Percentiles rank a stretch among this genome's conserved stretches.
Conservation (phyloP, 2,113 vertebrate genomes). For the Perca flavescens region DNA sequence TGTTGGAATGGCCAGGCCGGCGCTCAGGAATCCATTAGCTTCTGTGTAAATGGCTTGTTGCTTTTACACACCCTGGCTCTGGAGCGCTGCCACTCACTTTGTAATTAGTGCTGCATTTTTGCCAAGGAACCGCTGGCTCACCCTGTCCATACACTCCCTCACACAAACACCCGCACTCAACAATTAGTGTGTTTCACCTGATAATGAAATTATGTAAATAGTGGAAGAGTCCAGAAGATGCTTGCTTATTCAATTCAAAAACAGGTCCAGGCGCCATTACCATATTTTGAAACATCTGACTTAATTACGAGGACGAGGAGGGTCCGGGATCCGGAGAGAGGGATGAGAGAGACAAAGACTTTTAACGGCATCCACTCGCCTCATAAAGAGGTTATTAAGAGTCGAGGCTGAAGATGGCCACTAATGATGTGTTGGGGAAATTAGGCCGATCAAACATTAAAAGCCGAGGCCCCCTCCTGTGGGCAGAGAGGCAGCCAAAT, state of each 20-base stretch:
- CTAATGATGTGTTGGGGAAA: conserved; percentile 99
- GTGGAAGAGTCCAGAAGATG: conserved; percentile 83
- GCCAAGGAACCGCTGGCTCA: conserved; percentile 73
- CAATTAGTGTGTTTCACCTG: conserved; percentile 92
- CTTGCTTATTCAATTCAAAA: conserved; percentile 93
- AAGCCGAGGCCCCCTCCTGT: conserved; percentile 93
- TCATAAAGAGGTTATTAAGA: conserved; percentile 99
- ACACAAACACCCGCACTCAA: conserved; percentile 68
- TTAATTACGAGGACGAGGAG: conserved; percentile 91
- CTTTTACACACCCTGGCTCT: conserved; percentile 75
- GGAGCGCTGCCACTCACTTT: conserved; percentile 90
- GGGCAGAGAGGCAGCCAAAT: conserved; percentile 99
- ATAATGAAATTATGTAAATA: conserved; percentile 99
- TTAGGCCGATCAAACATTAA: conserved; percentile 99
- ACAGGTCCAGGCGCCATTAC: conserved; percentile 94
- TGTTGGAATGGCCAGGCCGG: conserved; percentile 62
- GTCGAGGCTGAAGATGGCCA: conserved; percentile 93
- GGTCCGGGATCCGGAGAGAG: conserved; percentile 75
- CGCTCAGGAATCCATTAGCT: conserved; percentile 80
- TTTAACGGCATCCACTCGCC: conserved; percentile 87
- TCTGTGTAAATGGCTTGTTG: conserved; percentile 79
- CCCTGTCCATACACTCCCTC: conserved; percentile 55
- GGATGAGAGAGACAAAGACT: conserved; percentile 83
- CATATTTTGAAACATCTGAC: conserved; percentile 99
- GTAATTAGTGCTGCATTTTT: conserved; percentile 91